These are phyloP conservation scores for Epistrophella euchroma DNA, from an alignment of 2,888 invertebrate species.

Conservation along the genomic window DNA sequence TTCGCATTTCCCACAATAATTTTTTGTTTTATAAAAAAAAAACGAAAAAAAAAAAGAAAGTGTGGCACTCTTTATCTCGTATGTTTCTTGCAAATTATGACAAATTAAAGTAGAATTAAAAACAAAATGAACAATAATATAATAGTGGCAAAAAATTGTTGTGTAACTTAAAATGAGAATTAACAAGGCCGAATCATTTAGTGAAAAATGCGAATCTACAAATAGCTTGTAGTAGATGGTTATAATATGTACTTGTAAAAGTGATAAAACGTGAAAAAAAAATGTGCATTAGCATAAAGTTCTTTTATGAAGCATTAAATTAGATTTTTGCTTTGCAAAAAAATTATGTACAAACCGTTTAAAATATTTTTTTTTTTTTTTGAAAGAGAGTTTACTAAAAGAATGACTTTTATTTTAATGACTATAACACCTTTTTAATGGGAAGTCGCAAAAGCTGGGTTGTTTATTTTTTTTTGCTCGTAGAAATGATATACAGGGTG, in stretches of 20 bases:
- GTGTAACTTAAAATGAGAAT: not conserved
- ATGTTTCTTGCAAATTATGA: slow-evolving; percentile 1
- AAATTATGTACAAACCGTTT: too few species aligned
- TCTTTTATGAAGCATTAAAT: not conserved
- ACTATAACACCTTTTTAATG: too few species aligned
- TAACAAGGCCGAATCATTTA: slow-evolving; percentile 20
- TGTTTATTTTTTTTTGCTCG: too few species aligned
- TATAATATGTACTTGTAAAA: not conserved
- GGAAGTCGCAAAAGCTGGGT: too few species aligned
- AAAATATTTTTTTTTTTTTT: too few species aligned
- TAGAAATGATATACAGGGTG: too few species aligned
- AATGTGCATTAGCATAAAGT: not conserved
- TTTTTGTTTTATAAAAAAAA: not conserved
- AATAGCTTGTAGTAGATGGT: not conserved
- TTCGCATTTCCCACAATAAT: not conserved
- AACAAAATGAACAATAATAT: not conserved
- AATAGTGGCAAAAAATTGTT: not conserved
- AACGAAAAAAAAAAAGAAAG: not conserved
- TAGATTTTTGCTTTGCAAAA: not conserved
- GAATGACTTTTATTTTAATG: too few species aligned
- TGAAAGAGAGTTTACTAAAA: too few species aligned
- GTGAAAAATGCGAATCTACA: not conserved
- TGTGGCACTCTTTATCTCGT: slow-evolving; percentile 1
- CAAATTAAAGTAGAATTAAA: slow-evolving; percentile 30
- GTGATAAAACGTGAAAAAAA: not conserved